Evolutionary conservation across 2,888 invertebrate species (phyloP), one percentile per base, ranked within the genome.

Genomic region (Stenichneumon culpator): DNA sequence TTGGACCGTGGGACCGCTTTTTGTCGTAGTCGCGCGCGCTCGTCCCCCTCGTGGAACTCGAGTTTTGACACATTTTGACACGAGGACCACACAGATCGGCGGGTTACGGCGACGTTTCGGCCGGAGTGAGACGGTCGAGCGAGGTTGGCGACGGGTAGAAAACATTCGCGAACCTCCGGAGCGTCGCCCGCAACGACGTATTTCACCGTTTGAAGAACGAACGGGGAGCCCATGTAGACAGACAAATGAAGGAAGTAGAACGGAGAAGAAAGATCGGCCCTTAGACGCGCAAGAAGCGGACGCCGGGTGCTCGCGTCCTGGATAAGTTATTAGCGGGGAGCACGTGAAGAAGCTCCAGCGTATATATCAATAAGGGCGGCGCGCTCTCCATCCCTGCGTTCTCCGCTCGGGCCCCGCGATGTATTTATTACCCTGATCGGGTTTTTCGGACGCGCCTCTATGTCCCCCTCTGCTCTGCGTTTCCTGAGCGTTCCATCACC

Each of bases 31-130:
- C 79, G 82, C 63, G 65, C 89, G 83, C 82, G 86, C 88, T 9
- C n/a, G 32, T 25, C 28, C 9, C 75, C 69, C 87, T 89, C 87
- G 86, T 85, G 88, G 90, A 92, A 93, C 92, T 92, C 90, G 91
- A 93, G 92, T 93, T 93, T 93, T 93, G 93, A 93, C 93, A 93
- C 93, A 93, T 93, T 93, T 93, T 93, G 93, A 93, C 93, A 92
- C 93, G 89, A 89, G 91, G 93, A 93, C 93, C 93, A 93, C 93
- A 93, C 93, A 93, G 90, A 88, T 89, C 88, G 93, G 82, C n/a
- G 52, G 54, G 87, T 86, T 16, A 54, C 68, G 67, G 36, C 63
- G 74, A 75, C 78, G 67, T 32, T 52, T 60, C 19, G 57, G 50
- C 65, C 57, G 82, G 28, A 50, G 54, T 69, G 54, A 67, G 67